These are phyloP conservation scores for Syngnathus rostellatus DNA, from an alignment of 2,797 vertebrate species.

Conservation along the genomic window DNA sequence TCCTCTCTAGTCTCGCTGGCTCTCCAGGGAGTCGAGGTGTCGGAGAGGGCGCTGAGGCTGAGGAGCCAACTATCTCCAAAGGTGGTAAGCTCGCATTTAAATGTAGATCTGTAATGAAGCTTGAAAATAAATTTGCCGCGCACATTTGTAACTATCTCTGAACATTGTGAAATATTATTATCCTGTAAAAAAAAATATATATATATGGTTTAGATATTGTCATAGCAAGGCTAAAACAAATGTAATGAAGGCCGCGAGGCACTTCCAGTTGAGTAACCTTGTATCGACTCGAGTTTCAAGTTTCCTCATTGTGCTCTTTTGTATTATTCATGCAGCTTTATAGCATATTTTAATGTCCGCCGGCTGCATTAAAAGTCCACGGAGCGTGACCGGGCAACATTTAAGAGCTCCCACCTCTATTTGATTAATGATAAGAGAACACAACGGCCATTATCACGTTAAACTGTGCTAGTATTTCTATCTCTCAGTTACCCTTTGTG, in stretches of 20 bases:
- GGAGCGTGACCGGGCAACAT: conserved; percentile 32
- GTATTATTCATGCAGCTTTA: conserved; percentile 43
- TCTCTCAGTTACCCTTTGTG: background rate
- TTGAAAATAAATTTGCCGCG: background rate
- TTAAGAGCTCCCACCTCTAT: conserved; percentile 21
- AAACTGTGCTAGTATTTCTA: conserved; percentile 24
- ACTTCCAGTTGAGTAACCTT: background rate
- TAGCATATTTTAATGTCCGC: conserved; percentile 27
- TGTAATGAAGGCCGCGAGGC: background rate
- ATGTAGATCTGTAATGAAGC: background rate
- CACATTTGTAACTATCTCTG: background rate
- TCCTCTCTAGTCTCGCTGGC: conserved; percentile 44
- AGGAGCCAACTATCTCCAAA: conserved; percentile 59
- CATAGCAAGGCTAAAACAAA: background rate
- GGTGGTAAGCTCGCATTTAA: conserved; percentile 46
- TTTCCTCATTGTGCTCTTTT: conserved; percentile 20
- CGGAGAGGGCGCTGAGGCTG: conserved; percentile 68
- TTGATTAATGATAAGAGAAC: conserved; percentile 41
- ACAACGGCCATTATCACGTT: conserved; percentile 43
- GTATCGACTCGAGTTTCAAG: conserved; percentile 6
- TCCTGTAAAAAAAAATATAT: background rate
- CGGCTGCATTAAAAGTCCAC: conserved; percentile 35
- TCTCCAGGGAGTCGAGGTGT: conserved; percentile 50
- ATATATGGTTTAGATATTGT: background rate
- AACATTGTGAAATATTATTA: background rate